A percentile compares a stretch with the other conserved stretches of the same genome.
Conservation (phyloP, 2,888 invertebrate species). For the Hyles lineata region DNA sequence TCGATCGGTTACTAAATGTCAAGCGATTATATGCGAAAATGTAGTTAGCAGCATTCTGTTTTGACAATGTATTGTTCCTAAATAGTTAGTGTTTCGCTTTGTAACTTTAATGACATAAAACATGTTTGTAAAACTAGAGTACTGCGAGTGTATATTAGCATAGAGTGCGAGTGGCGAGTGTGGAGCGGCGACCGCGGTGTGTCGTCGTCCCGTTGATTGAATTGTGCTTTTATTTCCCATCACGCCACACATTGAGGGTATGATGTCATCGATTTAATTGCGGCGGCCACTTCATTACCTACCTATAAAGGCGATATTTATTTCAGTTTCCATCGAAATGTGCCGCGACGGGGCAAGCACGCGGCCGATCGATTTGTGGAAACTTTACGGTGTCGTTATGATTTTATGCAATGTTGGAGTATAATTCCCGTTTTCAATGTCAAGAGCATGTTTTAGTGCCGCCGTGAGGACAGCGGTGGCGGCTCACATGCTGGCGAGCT, state of each 20-base stretch:
- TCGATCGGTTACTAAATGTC: conserved; percentile 22
- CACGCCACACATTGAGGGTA: conserved; percentile 63
- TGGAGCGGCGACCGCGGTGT: conserved; percentile 33
- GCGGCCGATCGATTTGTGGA: conserved; percentile 60
- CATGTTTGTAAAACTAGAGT: conserved; percentile 9
- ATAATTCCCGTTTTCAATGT: conserved; percentile 61
- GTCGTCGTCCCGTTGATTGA: conserved; percentile 66
- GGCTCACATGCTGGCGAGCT: conserved; percentile 2
- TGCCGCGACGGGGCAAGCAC: conserved; percentile 49
- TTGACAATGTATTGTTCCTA: too few relatives aligned
- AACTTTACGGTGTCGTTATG: conserved; percentile 65
- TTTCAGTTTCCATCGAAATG: conserved; percentile 60
- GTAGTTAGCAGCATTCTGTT: neutral
- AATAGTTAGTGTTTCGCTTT: neutral
- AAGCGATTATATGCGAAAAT: conserved; percentile 7
- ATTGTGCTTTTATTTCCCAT: conserved; percentile 77
- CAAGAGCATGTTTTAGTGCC: conserved; percentile 57
- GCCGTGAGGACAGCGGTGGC: conserved; percentile 12
- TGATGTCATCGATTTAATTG: conserved; percentile 83
- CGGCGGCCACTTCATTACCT: conserved; percentile 71
- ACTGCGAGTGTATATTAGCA: conserved; percentile 1
- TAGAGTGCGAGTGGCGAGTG: neutral
- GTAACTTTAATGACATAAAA: neutral
- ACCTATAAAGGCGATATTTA: conserved; percentile 66
- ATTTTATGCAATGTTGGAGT: conserved; percentile 60